Evolutionary conservation across 2,888 invertebrate species (phyloP), one percentile per base, ranked within the genome.

Genomic region (Athrips mouffetella): DNA sequence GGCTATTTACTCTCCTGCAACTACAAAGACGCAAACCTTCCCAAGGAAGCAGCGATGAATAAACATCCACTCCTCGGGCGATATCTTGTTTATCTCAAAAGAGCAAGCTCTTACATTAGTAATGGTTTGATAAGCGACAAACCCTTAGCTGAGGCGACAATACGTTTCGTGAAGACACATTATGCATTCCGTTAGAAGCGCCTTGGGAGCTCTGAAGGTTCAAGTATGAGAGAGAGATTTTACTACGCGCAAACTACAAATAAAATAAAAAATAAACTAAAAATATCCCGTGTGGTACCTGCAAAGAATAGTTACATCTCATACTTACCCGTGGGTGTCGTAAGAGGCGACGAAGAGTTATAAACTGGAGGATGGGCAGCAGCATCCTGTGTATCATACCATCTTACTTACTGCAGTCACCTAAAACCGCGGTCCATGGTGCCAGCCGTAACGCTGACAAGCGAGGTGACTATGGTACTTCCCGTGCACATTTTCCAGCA

Each of bases 141-240:
- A 40, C 35, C 45, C 35, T 45, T 35, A 45, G 35, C 45, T 35
- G 37, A 46, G 47, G 39, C 47, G 47, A 47, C 47, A 47, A 47
- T 47, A 49, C 47, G 42, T 47, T 47, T 47, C 47, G 37, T 47
- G 47, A 62, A 57, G 62, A 51, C 62, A 58, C 65, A 69, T 71
- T 72, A 67, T 68, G 63, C 62, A 72, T 72, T 70, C 65, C 49
- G 61, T 63, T 56, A 58, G 61, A 58, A 62, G 61, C 58, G 51
- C 61, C 61, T 57, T 55, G 58, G 62, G 61, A 63, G 58, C 62
- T 58, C 58, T 54, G 58, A 61, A 65, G 61, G 65, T 67, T 64
- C 58, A 21, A 2, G n/a, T 2, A 8, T 2, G 27, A 7, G 20
- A 11, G 1, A 37, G 21, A 37, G 37, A 37, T 37, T 37, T n/a